Evolutionary conservation across 2,797 vertebrate species (phyloP).

Genomic region (Anableps anableps): DNA sequence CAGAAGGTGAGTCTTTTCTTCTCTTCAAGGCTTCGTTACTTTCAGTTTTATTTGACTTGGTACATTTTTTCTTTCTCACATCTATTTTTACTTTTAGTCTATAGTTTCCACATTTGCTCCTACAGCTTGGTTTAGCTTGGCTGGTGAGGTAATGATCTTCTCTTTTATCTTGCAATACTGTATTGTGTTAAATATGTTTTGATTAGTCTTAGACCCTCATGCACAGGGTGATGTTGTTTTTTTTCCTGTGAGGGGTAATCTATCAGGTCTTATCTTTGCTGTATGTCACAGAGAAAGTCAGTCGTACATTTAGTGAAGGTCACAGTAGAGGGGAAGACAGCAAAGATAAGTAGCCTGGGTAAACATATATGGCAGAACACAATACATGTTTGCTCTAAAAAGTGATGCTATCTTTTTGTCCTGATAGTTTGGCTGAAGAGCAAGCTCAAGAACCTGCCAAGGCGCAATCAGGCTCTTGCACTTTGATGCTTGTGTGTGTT

Average conservation of each 20-base stretch:
- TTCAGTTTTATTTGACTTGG: conserved; percentile 21
- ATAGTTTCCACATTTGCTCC: neutral
- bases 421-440: conserved; percentile 47
- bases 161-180: neutral
- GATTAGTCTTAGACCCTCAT: neutral
- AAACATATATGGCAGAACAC: conserved; percentile 59
- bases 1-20: conserved; percentile 82
- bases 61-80: conserved; percentile 25
- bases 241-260: conserved; percentile 21
- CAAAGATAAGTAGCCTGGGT: conserved; percentile 59
- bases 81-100: neutral
- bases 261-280: conserved; percentile 55
- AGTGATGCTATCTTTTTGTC: conserved; percentile 72
- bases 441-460: conserved; percentile 30
- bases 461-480: conserved; percentile 14
- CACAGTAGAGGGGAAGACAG: conserved; percentile 58
- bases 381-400: conserved; percentile 51
- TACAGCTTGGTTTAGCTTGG: neutral
- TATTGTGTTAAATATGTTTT: conserved; percentile 10
- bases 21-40: neutral
- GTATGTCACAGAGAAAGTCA: conserved; percentile 54
- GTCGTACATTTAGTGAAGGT: conserved; percentile 69
- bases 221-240: conserved; percentile 11
- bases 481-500: conserved; percentile 11
- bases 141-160: neutral